phyloP scores from a whole-genome alignment of 2,797 vertebrate species.

The Hoplostethus mediterraneus region DNA sequence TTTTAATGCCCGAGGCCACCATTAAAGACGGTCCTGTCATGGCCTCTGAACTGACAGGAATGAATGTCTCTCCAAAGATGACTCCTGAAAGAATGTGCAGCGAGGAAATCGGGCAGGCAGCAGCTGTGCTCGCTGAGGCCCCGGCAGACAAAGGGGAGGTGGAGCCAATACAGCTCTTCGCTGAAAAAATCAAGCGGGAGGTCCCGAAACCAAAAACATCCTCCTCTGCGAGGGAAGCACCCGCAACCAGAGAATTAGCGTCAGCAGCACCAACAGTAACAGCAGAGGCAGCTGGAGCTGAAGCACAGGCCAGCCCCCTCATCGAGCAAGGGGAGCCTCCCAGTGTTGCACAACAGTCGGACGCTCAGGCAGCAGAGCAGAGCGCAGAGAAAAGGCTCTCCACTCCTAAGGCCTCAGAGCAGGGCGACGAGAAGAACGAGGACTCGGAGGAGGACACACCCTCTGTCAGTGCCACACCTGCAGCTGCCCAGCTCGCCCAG shows the following conservation, averaged over 20 bases:
- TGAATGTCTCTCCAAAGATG: slow-evolving; percentile 67
- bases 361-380: slow-evolving; percentile 77
- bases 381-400: slow-evolving; percentile 75
- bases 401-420: slow-evolving; percentile 66
- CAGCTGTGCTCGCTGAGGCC: slow-evolving; percentile 85
- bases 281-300: slow-evolving; percentile 75
- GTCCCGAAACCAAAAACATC: slow-evolving; percentile 86
- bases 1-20: slow-evolving; percentile 38
- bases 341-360: slow-evolving; percentile 83
- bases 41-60: slow-evolving; percentile 55
- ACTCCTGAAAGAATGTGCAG: slow-evolving; percentile 76
- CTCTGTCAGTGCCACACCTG: slow-evolving; percentile 70
- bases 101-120: slow-evolving; percentile 78
- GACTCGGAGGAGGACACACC: slow-evolving; percentile 71
- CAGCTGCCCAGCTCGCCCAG: slow-evolving; percentile 37
- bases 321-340: slow-evolving; percentile 80
- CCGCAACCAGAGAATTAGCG: slow-evolving; percentile 76
- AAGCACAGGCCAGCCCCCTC: slow-evolving; percentile 78
- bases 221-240: slow-evolving; percentile 79
- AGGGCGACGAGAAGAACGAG: slow-evolving; percentile 72
- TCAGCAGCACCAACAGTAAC: slow-evolving; percentile 78
- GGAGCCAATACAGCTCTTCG: slow-evolving; percentile 73
- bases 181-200: slow-evolving; percentile 85
- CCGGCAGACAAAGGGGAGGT: slow-evolving; percentile 83
- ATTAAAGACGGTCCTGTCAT: slow-evolving; percentile 45